Evolutionary conservation across 92 coral and sea anemone genomes (phyloP).

Genomic region (Parazoanthus darwini): DNA sequence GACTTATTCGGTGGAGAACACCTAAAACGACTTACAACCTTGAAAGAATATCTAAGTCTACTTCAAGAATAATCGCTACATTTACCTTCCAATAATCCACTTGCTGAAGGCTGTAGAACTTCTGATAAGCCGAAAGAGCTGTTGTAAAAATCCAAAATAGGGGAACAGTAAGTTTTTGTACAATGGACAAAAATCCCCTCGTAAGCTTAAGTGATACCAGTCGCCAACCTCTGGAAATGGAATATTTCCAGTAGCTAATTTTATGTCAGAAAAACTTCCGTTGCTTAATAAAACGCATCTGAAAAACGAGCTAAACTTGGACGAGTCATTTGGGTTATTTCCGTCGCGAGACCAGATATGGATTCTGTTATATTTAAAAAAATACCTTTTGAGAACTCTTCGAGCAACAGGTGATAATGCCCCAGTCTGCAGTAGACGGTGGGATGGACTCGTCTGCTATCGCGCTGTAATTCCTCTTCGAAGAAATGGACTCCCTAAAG

Average conservation of each 20-base stretch:
- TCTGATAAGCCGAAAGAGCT: slow-evolving; percentile 98
- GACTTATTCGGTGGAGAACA: background rate
- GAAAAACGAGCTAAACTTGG: slow-evolving; percentile 22
- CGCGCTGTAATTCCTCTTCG: slow-evolving; percentile 79
- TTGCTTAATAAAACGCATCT: slow-evolving; percentile 10
- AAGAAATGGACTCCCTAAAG: slow-evolving; percentile 83
- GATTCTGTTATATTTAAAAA: slow-evolving; percentile 28
- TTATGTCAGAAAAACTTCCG: slow-evolving; percentile 37
- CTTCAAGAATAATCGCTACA: background rate
- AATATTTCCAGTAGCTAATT: slow-evolving; percentile 3
- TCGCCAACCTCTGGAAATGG: background rate
- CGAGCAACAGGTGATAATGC: slow-evolving; percentile 96
- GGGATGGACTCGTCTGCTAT: slow-evolving; percentile 79
- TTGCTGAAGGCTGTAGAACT: slow-evolving; percentile 87
- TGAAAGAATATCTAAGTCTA: background rate
- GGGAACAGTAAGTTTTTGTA: background rate
- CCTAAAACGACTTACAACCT: background rate
- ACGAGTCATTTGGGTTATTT: slow-evolving; percentile 15
- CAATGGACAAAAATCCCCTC: slow-evolving; percentile 2
- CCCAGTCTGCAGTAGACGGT: slow-evolving; percentile 94
- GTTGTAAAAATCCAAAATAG: slow-evolving; percentile 38
- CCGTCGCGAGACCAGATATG: slow-evolving; percentile 27
- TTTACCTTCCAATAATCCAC: slow-evolving; percentile 97
- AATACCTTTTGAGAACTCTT: slow-evolving; percentile 94
- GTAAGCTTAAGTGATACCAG: background rate